Percentiles rank a stretch among this genome's conserved stretches.
phyloP scores from a whole-genome alignment of 1,140 invertebrate species.

The Trichoplusia ni region DNA sequence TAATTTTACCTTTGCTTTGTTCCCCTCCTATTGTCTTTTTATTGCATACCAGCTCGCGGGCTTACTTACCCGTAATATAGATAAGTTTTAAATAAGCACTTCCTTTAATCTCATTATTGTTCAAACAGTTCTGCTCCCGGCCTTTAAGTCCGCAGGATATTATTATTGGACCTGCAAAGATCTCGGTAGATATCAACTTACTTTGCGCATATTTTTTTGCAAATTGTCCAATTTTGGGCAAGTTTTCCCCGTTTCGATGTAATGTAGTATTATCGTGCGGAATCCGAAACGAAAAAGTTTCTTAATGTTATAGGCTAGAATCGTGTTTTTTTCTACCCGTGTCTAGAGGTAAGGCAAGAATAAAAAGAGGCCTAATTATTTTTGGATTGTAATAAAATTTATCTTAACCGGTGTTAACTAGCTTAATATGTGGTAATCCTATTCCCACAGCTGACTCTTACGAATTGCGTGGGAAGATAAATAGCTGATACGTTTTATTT shows the following conservation, averaged over 20 bases:
- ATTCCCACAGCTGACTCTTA: slow-evolving; percentile 28
- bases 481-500: slow-evolving; percentile 10
- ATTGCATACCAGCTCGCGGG: slow-evolving; percentile 44
- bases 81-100: slow-evolving; percentile 58
- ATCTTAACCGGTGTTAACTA: not conserved
- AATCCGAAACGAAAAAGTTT: too few relatives aligned
- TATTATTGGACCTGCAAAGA: slow-evolving; percentile 42
- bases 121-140: slow-evolving; percentile 44
- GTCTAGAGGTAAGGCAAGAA: not conserved
- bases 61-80: slow-evolving; percentile 46
- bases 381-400: not conserved
- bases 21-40: slow-evolving; percentile 55
- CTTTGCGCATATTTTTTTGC: slow-evolving; percentile 34
- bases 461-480: slow-evolving; percentile 26
- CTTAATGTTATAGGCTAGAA: too few relatives aligned
- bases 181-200: slow-evolving; percentile 33
- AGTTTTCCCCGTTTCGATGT: not conserved
- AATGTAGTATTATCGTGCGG: not conserved
- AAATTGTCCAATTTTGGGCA: not conserved
- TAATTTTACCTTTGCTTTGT: slow-evolving; percentile 60
- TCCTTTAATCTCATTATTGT: slow-evolving; percentile 58
- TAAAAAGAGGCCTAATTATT: not conserved
- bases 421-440: slow-evolving; percentile 11
- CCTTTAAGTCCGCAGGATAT: slow-evolving; percentile 34
- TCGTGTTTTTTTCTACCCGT: too few relatives aligned